Conservation (phyloP, 2,113 vertebrate species). For the Rhegmatorhina hoffmannsi region DNA sequence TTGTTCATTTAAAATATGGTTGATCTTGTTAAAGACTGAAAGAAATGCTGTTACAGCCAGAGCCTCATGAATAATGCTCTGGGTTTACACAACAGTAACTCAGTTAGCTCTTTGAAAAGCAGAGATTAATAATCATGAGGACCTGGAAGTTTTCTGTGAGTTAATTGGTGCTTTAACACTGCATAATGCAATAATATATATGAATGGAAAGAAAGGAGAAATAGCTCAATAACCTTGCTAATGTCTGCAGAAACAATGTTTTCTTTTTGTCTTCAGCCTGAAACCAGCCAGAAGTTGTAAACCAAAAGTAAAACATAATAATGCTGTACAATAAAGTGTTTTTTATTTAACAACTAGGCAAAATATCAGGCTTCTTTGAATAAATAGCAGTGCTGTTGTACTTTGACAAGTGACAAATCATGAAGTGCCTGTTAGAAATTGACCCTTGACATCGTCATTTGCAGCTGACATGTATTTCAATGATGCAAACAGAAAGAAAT, state of each 20-base stretch:
- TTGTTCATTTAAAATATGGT: conserved; percentile 17
- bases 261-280: neutral
- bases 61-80: conserved; percentile 44
- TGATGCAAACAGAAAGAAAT: neutral
- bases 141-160: conserved; percentile 18
- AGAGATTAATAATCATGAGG: conserved; percentile 50
- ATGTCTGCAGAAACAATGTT: neutral
- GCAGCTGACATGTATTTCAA: neutral
- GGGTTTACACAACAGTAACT: conserved; percentile 48
- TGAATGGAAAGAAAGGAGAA: neutral
- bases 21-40: conserved; percentile 40
- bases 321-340: neutral
- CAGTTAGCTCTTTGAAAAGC: conserved; percentile 21
- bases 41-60: neutral
- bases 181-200: neutral
- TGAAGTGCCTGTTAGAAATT: neutral
- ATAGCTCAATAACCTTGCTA: neutral
- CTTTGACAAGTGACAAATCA: neutral
- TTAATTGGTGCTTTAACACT: conserved; percentile 13
- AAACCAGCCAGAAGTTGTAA: neutral
- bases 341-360: neutral
- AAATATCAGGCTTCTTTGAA: neutral
- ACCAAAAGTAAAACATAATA: neutral
- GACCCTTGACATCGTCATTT: neutral
- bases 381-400: neutral